Conservation (phyloP, 2,797 vertebrate genomes). For the Sarcophilus harrisii region DNA sequence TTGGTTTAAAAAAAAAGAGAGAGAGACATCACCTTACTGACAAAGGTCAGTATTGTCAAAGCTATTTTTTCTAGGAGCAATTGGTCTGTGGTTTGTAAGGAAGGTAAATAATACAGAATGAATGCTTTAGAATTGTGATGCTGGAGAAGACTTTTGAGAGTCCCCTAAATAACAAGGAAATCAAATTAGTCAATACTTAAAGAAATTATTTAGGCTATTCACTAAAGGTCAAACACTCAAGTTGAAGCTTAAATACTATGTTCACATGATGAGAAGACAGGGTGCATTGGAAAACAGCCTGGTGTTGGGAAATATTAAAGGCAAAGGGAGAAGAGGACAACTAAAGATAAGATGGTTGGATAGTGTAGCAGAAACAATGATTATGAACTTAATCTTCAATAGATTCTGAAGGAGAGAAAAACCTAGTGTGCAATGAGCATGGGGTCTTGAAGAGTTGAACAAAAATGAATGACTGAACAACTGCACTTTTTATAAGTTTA, state of each 20-base stretch:
- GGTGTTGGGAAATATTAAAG: neutral
- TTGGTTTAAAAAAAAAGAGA: neutral
- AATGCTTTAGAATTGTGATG: neutral
- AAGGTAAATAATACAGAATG: neutral
- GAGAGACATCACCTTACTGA: neutral
- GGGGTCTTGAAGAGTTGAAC: neutral
- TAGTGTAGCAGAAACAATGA: neutral
- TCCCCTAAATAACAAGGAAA: neutral
- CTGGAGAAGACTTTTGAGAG: neutral
- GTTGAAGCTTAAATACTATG: neutral
- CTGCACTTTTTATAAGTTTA: neutral
- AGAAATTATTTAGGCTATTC: neutral
- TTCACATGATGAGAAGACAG: neutral
- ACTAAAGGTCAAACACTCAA: neutral
- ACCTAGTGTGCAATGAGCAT: neutral
- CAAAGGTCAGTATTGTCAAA: neutral
- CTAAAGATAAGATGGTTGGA: neutral
- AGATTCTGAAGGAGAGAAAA: neutral
- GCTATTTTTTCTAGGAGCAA: neutral
- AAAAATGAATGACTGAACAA: neutral
- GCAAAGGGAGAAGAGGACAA: neutral
- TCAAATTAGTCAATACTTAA: neutral
- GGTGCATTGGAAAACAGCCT: neutral
- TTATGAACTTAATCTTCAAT: neutral
- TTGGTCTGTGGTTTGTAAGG: neutral